These are phyloP conservation scores for Emberiza fucata DNA, from an alignment of 2,113 vertebrate genomes.

Conservation along the genomic window DNA sequence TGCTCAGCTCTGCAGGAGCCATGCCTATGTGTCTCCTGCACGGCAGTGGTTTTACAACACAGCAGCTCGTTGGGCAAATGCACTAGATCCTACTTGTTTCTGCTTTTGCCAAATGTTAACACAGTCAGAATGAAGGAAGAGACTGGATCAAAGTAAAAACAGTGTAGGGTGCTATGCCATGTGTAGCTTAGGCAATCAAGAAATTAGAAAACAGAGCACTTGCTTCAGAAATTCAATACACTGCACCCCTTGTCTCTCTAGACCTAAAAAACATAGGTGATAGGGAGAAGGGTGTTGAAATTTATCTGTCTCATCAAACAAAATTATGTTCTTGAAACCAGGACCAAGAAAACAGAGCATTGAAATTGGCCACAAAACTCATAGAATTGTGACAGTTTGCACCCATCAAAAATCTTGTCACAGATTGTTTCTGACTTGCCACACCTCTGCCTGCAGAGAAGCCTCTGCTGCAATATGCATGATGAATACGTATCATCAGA, in stretches of 20 bases:
- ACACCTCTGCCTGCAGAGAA: not conserved
- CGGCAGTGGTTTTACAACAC: not conserved
- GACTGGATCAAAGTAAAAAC: not conserved
- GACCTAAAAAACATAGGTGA: not conserved
- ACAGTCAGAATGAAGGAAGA: not conserved
- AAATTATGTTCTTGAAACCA: not conserved
- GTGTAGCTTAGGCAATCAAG: not conserved
- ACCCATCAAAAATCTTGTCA: not conserved
- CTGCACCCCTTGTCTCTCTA: not conserved
- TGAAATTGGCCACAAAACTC: not conserved
- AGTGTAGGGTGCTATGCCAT: not conserved
- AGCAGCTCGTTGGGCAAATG: not conserved
- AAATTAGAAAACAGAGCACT: not conserved
- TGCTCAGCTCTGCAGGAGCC: not conserved
- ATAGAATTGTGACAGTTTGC: not conserved
- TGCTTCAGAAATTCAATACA: not conserved
- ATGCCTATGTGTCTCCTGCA: not conserved
- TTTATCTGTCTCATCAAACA: not conserved
- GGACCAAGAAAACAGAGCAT: not conserved
- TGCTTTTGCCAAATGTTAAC: not conserved
- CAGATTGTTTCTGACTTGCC: not conserved
- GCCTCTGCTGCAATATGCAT: not conserved
- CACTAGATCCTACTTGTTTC: not conserved
- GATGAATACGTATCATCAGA: not conserved
- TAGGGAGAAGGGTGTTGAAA: not conserved